Evolutionary conservation across 2,888 invertebrate genomes (phyloP), one percentile per base, ranked within the genome.

Genomic region (Thera britannica): DNA sequence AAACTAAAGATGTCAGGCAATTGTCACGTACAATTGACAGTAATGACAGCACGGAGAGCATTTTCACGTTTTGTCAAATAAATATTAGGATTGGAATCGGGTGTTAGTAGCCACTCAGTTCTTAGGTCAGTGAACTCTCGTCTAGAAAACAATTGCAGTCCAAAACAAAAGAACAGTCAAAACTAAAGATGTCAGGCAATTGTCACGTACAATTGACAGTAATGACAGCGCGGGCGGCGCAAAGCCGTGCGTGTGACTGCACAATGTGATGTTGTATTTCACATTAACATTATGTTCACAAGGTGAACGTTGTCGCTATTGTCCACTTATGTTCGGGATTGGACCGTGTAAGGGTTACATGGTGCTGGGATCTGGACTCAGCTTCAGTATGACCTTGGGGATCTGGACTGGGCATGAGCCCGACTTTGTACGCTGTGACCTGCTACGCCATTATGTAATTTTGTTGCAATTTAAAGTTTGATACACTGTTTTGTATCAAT

Each of bases 271-370:
- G 93, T 92, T 88, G 89, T 90, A 92, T 92, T 86, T 92, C 92
- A 92, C 92, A 91, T 92, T 92, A 85, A 93, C 93, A 93, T 93
- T 93, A 91, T 93, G 93, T 93, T 92, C 93, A 93, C 93, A 91
- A 91, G 88, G 83, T 85, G 86, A 84, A 83, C 80, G 84, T 89
- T 91, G 92, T 90, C 88, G 85, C 90, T 90, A 90, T 90, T 91
- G 90, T 92, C 92, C 92, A 93, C 92, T 92, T 91, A 89, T 90
- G 92, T 91, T 90, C 84, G 77, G 76, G 81, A 86, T 85, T 75
- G 75, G 35, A 49, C 60, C 52, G 62, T 41, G 57, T 35, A 35
- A 1, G 57, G 60, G 2, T 66, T 63, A 70, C 56, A 67, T 67
- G 62, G 58, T 4, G 62, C 12, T 55, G 23, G 11, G 9, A 51